Evolutionary conservation across 2,113 vertebrate species (phyloP).

Genomic region (Cynopterus brachyotis): DNA sequence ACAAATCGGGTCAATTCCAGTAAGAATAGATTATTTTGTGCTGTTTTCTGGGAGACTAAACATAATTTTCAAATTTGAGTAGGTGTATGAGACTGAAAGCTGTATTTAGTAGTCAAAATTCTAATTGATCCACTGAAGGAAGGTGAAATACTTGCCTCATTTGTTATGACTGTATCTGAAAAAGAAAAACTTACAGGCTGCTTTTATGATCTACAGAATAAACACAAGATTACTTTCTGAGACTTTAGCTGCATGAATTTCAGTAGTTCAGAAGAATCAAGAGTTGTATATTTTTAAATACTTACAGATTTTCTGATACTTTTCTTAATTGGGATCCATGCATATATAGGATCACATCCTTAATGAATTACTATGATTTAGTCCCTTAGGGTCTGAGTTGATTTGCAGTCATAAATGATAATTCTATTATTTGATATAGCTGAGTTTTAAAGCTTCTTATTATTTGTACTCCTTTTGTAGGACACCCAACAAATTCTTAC

Average conservation of each 20-base stretch:
- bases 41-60: not conserved
- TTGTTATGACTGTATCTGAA: not conserved
- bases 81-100: not conserved
- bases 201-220: slow-evolving; percentile 1
- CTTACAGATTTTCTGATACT: slow-evolving; percentile 1
- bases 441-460: not conserved
- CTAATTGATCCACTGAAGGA: not conserved
- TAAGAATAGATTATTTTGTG: not conserved
- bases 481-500: not conserved
- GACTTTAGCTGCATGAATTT: not conserved
- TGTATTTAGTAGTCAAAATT: not conserved
- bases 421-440: not conserved
- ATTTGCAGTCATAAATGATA: not conserved
- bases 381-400: not conserved
- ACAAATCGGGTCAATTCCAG: not conserved
- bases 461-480: not conserved
- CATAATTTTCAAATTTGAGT: not conserved
- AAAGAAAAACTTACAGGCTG: not conserved
- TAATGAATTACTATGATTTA: not conserved
- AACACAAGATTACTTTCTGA: slow-evolving; percentile 44
- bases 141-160: not conserved
- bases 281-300: not conserved
- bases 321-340: slow-evolving; percentile 12
- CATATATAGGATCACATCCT: not conserved
- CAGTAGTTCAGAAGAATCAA: not conserved